Percentiles rank a stretch among this genome's conserved stretches.
Conservation (phyloP, 2,888 invertebrate species). For the Ametastegia equiseti region DNA sequence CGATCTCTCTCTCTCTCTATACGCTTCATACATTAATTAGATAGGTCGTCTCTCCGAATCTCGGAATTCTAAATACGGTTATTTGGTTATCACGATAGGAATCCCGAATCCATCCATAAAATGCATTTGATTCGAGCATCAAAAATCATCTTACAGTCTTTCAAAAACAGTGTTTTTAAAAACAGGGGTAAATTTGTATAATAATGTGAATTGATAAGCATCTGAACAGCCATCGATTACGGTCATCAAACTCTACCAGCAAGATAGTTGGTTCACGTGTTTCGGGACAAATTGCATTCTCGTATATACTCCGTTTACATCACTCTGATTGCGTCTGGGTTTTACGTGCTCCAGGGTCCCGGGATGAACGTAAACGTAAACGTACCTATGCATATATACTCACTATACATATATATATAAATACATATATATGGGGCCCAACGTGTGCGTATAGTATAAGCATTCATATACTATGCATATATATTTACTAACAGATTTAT, state of each 20-base stretch:
- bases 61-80: too few relatives aligned
- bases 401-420: neutral
- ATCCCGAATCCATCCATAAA: too few relatives aligned
- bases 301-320: neutral
- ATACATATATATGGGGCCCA: neutral
- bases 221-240: neutral
- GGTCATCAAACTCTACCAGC: neutral
- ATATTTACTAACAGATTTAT: too few relatives aligned
- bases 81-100: too few relatives aligned
- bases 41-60: too few relatives aligned
- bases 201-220: too few relatives aligned
- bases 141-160: too few relatives aligned
- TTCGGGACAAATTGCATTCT: neutral
- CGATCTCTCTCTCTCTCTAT: too few relatives aligned
- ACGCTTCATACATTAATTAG: too few relatives aligned
- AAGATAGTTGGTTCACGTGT: neutral
- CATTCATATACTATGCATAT: neutral
- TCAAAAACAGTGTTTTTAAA: too few relatives aligned
- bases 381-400: neutral
- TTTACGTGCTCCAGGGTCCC: neutral
- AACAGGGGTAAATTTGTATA: too few relatives aligned
- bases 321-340: constrained; percentile 1
- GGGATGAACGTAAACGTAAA: neutral
- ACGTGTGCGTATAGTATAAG: neutral
- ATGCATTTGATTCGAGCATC: too few relatives aligned